Base-by-base conservation (phyloP, 2,113 vertebrate genomes). In the Electrona antarctica region DNA sequence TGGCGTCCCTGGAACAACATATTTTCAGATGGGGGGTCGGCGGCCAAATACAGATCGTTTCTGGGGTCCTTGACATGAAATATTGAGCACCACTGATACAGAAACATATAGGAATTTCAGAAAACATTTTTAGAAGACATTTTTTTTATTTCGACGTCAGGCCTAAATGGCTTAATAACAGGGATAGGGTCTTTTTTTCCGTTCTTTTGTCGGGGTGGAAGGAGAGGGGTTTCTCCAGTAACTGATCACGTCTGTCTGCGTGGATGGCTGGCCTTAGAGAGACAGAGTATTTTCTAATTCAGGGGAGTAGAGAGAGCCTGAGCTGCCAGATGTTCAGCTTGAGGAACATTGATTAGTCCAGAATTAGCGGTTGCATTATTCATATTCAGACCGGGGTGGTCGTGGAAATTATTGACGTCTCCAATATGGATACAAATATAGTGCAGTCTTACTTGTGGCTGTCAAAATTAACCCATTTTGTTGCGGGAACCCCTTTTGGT, bases 311-410 rank as follows among this genome's bases (percentile, higher is more conserved):
- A 90, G 89, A 90, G 89, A 90, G 82, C 87, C 87, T 76, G 87
- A 86, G 87, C 79, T 88, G 88, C 89, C 91, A 92, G 91, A 92
- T 92, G 91, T 92, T 92, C 87, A 84, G 84, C 87, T 91, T 90
- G 89, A 91, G 84, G 89, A 90, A 89, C 91, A 92, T 91, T 92
- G 89, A 92, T 92, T 90, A 88, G 91, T 87, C 86, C 91, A 84
- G 88, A 89, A 92, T 88, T 89, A 91, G 84, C 79, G 81, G 82
- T 85, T 87, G 87, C 87, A 88, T 90, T 91, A 90, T 91, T 91
- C 91, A 90, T 91, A 86, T 80, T 85, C 78, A 88, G 88, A 87
- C 88, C 84, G 86, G 89, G 88, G 89, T 88, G 87, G 88, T 89
- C 89, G 86, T 87, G 90, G 90, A 88, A 84, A 87, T 88, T 92